Conservation (phyloP, 2,888 invertebrate genomes). For the Drosophila koepferae region DNA sequence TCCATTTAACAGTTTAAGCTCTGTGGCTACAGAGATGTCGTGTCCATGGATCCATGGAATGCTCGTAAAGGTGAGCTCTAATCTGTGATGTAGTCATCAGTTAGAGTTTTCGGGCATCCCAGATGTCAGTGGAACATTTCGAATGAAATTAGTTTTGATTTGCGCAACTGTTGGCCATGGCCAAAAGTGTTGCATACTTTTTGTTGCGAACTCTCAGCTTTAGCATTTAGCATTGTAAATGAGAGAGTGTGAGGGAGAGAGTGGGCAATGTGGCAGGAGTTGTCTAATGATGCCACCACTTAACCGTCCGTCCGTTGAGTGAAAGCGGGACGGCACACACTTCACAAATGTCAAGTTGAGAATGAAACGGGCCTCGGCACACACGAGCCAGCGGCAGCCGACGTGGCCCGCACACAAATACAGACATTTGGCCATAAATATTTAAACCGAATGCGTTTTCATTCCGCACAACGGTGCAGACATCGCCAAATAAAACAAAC, state of each 20-base stretch:
- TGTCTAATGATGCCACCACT: conserved; percentile 43
- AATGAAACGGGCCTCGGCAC: conserved; percentile 32
- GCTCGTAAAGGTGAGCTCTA: conserved; percentile 20
- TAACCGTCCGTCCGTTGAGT: conserved; percentile 21
- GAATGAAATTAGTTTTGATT: conserved; percentile 70
- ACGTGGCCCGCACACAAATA: conserved; percentile 65
- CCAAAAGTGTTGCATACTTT: conserved; percentile 56
- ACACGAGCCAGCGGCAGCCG: conserved; percentile 4
- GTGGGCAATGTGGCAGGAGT: neutral
- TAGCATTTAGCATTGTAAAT: conserved; percentile 63
- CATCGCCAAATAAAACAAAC: conserved; percentile 68
- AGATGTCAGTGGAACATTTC: conserved; percentile 38
- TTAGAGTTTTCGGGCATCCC: neutral
- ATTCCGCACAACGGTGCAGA: conserved; percentile 72
- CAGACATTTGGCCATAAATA: conserved; percentile 83
- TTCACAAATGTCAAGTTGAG: conserved; percentile 60
- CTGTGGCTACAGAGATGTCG: conserved; percentile 27
- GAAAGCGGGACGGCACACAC: conserved; percentile 25
- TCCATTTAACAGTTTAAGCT: conserved; percentile 66
- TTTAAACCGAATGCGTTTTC: conserved; percentile 83
- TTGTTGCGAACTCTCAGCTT: conserved; percentile 47
- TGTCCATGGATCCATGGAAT: conserved; percentile 1
- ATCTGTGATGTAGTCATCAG: conserved; percentile 38
- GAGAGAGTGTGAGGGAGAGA: conserved; percentile 40
- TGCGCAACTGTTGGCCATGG: conserved; percentile 28